Evolutionary conservation across 30 jellyfish, hydroid and myxozoan genomes (phyloP).

Genomic region (Pelagia noctiluca): DNA sequence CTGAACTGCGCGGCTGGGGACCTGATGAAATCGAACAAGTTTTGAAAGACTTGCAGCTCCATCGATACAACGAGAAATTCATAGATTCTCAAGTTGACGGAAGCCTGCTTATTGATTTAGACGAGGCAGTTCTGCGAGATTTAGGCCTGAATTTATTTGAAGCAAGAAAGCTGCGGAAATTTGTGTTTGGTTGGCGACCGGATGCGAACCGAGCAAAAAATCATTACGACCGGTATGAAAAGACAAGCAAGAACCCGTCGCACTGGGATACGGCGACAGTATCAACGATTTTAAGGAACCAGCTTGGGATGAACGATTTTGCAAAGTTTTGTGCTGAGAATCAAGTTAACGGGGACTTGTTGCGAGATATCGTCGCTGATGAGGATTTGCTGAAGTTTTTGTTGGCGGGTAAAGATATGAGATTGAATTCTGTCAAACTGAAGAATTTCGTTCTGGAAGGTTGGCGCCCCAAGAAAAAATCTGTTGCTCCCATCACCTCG

Average conservation of each 20-base stretch:
- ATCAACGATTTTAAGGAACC: slow-evolving; percentile 39
- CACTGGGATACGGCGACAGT: slow-evolving; percentile 87
- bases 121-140: slow-evolving; percentile 91
- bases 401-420: slow-evolving; percentile 62
- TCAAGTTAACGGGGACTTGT: slow-evolving; percentile 95
- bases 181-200: slow-evolving; percentile 97
- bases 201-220: slow-evolving; percentile 62
- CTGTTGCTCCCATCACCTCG: slow-evolving; percentile 4
- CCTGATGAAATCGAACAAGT: slow-evolving; percentile 79
- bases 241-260: slow-evolving; percentile 77
- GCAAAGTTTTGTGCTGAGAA: slow-evolving; percentile 77
- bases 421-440: slow-evolving; percentile 78
- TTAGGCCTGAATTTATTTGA: slow-evolving; percentile 81
- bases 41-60: slow-evolving; percentile 58
- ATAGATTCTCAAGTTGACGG: slow-evolving; percentile 92
- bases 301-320: slow-evolving; percentile 75
- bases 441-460: slow-evolving; percentile 89
- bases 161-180: slow-evolving; percentile 92
- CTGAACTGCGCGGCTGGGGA: slow-evolving; percentile 82
- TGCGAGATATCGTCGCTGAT: slow-evolving; percentile 86
- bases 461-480: slow-evolving; percentile 88
- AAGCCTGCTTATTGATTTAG: slow-evolving; percentile 82
- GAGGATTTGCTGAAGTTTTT: slow-evolving; percentile 71
- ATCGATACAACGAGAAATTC: slow-evolving; percentile 61
- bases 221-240: slow-evolving; percentile 47